Conservation (phyloP, 2,888 invertebrate species). For the Halocaridina rubra region DNA sequence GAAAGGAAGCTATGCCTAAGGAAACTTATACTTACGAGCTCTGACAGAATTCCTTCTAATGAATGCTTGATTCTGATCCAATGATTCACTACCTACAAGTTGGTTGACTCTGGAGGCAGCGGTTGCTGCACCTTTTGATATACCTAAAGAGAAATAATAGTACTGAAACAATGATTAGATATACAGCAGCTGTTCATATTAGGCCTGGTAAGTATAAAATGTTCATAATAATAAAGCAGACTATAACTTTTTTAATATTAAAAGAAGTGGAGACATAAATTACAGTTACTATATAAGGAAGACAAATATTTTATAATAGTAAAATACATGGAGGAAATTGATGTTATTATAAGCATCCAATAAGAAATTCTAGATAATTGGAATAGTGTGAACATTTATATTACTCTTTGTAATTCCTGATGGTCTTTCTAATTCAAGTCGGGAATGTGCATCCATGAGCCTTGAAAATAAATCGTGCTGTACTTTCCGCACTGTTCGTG, state of each 20-base stretch:
- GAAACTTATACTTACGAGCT: conserved; percentile 2
- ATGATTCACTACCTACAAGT: background rate
- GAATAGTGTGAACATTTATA: no score
- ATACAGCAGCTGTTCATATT: no score
- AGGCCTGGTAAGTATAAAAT: no score
- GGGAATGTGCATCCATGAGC: conserved; percentile 16
- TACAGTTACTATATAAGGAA: no score
- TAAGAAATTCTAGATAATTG: no score
- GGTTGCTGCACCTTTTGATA: conserved; percentile 24
- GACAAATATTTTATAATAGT: no score
- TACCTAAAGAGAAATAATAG: background rate
- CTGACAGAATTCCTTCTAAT: conserved; percentile 35
- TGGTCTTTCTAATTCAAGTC: conserved; percentile 36
- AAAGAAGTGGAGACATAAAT: no score
- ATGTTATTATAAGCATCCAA: no score
- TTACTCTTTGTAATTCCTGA: conserved; percentile 42
- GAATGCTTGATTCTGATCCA: background rate
- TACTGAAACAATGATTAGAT: background rate
- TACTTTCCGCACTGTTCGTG: background rate
- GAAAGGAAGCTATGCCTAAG: background rate
- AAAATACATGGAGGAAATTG: no score
- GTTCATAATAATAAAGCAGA: no score
- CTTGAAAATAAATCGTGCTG: conserved; percentile 28
- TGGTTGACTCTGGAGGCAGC: conserved; percentile 23
- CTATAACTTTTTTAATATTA: no score